These are phyloP conservation scores for Ciona savignyi DNA, from an alignment of 23 tunicate species.

Conservation along the genomic window DNA sequence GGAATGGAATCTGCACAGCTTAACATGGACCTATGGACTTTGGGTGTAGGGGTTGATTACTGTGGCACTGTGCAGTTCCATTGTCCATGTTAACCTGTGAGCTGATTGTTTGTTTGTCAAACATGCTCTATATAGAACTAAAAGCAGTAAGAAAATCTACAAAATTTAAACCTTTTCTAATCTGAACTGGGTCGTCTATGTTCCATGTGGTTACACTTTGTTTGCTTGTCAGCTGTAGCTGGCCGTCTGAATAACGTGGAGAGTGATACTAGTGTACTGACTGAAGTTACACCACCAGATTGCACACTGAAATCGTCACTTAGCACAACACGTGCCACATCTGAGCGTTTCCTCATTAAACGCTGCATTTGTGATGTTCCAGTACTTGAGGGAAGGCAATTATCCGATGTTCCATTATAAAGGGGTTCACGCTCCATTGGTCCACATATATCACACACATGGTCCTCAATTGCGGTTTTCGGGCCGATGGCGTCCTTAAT, in stretches of 20 bases:
- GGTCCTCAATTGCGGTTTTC: not conserved
- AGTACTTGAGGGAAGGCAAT: not conserved
- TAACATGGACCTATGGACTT: not conserved
- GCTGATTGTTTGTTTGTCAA: not conserved
- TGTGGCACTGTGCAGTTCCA: not conserved
- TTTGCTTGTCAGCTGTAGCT: not conserved
- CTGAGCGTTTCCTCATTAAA: not conserved
- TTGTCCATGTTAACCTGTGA: not conserved
- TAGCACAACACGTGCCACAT: not conserved
- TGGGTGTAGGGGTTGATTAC: not conserved
- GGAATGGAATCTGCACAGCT: not conserved
- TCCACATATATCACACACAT: not conserved
- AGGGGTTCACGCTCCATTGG: not conserved
- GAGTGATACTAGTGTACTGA: not conserved
- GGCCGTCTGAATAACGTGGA: not conserved
- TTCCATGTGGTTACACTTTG: no score
- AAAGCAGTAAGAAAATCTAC: not conserved
- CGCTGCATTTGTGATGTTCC: not conserved
- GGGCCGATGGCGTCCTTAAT: not conserved
- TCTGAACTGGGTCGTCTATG: not conserved
- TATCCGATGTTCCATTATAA: no score
- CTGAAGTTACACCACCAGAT: not conserved
- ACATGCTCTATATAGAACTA: not conserved
- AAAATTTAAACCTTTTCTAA: not conserved
- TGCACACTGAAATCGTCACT: not conserved